Evolutionary conservation across 2,113 vertebrate species (phyloP).

Genomic region (Piprites chloris): DNA sequence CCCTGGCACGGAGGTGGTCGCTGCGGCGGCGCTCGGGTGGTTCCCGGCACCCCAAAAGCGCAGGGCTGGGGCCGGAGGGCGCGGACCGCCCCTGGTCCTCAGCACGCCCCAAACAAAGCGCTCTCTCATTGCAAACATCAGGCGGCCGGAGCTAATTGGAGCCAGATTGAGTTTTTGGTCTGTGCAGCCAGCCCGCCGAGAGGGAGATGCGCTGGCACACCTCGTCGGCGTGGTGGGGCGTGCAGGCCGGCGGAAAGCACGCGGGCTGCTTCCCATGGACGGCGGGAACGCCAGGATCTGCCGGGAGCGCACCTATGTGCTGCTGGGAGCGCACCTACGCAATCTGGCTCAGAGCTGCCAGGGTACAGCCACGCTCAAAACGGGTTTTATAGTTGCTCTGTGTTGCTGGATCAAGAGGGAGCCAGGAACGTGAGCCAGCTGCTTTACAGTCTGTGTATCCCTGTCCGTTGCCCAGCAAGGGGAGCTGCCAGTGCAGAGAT

Average conservation of each 20-base stretch:
- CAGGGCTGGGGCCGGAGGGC: background rate
- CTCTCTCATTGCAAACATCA: background rate
- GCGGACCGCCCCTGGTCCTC: background rate
- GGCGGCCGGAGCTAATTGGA: conserved; percentile 65
- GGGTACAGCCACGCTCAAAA: accelerated
- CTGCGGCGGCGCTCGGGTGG: background rate
- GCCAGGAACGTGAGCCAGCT: background rate
- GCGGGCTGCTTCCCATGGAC: accelerated
- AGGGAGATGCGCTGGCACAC: background rate
- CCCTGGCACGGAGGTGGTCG: background rate
- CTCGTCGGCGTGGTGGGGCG: background rate
- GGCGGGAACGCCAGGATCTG: background rate
- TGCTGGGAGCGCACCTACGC: background rate
- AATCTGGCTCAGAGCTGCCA: accelerated
- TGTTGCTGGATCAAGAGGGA: background rate
- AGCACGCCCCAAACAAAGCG: background rate
- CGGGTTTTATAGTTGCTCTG: accelerated
- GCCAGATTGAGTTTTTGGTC: conserved; percentile 43
- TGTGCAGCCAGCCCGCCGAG: background rate
- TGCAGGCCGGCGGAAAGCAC: background rate
- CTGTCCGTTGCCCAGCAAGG: background rate
- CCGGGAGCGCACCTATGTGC: background rate
- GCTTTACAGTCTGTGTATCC: accelerated
- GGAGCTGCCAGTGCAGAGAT: background rate
- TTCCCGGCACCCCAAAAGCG: background rate